Base-by-base conservation (phyloP, 2,113 vertebrate genomes). In the Osmerus eperlanus region DNA sequence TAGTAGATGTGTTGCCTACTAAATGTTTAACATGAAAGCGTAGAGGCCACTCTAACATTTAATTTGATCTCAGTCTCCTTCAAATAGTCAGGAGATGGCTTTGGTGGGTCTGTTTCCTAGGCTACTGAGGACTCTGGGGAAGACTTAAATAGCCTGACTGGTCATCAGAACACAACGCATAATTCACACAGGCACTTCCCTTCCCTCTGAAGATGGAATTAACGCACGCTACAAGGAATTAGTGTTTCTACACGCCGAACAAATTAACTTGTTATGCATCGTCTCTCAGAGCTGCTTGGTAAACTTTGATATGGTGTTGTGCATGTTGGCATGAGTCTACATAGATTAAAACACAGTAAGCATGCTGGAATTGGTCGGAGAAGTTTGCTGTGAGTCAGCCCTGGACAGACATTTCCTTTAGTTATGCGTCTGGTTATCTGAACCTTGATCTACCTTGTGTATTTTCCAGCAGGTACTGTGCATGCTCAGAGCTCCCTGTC, bases 191-290 rank as follows among this genome's bases (percentile, higher is more conserved):
- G 65, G 47, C 65, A 67, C 72, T 70, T 67, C 64, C 51, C 71
- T 70, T 60, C 74, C 71, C 78, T 51, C 66, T 68, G 68, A 74
- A 74, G 77, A 78, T 61, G 74, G 68, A 83, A 84, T 82, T 84
- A 82, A 83, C 68, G 78, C 76, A 80, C 41, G 75, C 81, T 82
- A 78, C 73, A 66, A 77, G 77, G 79, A 85, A 83, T 86, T 80
- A 86, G 67, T 82, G 78, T 83, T 85, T 78, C 63, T 62, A 78
- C 73, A 68, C 72, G 71, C 70, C 76, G 73, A 76, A 82, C 79
- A 84, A 86, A 84, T 84, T 55, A 86, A 81, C 78, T 83, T 77
- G 81, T 80, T 84, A 73, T 82, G 80, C 78, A 78, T 76, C 56
- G 71, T 86, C 81, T 82, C 75, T 51, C 72, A 75, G 72, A 68